phyloP scores from a whole-genome alignment of 2,888 invertebrate genomes.

The Apotomis betuletana region DNA sequence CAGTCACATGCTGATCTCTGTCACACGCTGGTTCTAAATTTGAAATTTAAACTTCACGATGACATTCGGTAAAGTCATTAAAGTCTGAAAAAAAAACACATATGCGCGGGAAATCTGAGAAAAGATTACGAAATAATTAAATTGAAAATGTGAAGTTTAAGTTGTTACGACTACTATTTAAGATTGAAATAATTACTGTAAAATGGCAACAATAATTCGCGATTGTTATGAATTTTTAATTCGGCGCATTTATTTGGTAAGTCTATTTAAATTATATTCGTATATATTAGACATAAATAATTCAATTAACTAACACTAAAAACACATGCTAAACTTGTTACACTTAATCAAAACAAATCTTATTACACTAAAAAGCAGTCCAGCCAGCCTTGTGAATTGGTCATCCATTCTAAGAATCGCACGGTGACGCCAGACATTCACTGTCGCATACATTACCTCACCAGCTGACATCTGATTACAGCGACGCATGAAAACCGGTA shows the following conservation, averaged over 20 bases:
- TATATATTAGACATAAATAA: background rate
- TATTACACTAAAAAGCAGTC: background rate
- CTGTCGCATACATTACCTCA: constrained; percentile 40
- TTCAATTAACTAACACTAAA: background rate
- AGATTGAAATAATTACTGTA: constrained; percentile 26
- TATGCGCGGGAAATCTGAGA: constrained; percentile 50
- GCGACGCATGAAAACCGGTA: constrained; percentile 40
- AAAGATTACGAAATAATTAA: constrained; percentile 13
- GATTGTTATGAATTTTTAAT: constrained; percentile 60
- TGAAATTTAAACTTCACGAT: constrained; percentile 39
- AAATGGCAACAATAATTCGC: constrained; percentile 55
- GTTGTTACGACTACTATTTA: constrained; percentile 28
- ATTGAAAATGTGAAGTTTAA: constrained; percentile 40
- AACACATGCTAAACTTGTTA: no score
- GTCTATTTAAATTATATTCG: constrained; percentile 44
- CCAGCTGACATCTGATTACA: constrained; percentile 29
- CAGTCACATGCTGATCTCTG: constrained; percentile 57
- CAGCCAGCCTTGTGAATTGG: constrained; percentile 34
- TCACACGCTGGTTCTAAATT: constrained; percentile 46
- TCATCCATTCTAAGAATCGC: constrained; percentile 61
- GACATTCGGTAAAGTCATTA: constrained; percentile 30
- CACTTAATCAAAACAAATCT: background rate
- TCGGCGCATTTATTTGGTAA: constrained; percentile 69
- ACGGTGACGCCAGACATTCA: constrained; percentile 54
- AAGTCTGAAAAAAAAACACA: constrained; percentile 38